Percentiles rank a stretch among this genome's conserved stretches.
phyloP scores from a whole-genome alignment of 2,113 vertebrate genomes.

The Hymenochirus boettgeri region DNA sequence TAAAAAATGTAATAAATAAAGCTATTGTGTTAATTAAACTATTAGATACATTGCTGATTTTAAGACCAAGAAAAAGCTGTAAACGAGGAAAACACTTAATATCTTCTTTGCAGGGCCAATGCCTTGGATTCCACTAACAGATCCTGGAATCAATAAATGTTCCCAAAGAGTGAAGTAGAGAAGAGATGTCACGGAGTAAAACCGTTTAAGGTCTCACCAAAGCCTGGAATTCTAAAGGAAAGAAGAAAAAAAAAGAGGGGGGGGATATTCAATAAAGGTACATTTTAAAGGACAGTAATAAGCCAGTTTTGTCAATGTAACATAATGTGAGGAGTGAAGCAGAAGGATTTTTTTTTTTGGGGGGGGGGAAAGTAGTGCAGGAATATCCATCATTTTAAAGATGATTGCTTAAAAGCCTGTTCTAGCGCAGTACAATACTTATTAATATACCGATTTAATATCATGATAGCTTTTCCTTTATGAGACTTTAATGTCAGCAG shows the following conservation, averaged over 20 bases:
- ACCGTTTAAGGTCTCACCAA: conserved; percentile 66
- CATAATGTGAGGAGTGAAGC: too few species aligned
- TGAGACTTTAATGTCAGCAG: too few species aligned
- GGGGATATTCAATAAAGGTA: background rate
- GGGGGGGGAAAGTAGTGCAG: too few species aligned
- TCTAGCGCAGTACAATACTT: too few species aligned
- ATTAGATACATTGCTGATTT: conserved; percentile 11
- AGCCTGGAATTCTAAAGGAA: conserved; percentile 65
- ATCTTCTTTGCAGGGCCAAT: conserved; percentile 22
- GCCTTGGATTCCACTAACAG: conserved; percentile 8
- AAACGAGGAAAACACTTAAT: conserved; percentile 25
- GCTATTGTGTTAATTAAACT: background rate
- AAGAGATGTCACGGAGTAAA: background rate
- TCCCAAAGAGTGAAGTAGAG: background rate
- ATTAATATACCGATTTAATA: too few species aligned
- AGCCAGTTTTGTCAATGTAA: too few species aligned
- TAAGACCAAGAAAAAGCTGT: background rate
- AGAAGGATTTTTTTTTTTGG: too few species aligned
- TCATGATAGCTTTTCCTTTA: too few species aligned
- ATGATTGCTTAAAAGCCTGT: too few species aligned
- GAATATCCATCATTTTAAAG: too few species aligned
- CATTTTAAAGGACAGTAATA: too few species aligned
- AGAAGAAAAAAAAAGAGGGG: background rate
- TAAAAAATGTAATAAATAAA: conserved; percentile 43
- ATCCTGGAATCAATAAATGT: background rate